Conservation (phyloP, 2,797 vertebrate genomes). For the Anniella stebbinsi region DNA sequence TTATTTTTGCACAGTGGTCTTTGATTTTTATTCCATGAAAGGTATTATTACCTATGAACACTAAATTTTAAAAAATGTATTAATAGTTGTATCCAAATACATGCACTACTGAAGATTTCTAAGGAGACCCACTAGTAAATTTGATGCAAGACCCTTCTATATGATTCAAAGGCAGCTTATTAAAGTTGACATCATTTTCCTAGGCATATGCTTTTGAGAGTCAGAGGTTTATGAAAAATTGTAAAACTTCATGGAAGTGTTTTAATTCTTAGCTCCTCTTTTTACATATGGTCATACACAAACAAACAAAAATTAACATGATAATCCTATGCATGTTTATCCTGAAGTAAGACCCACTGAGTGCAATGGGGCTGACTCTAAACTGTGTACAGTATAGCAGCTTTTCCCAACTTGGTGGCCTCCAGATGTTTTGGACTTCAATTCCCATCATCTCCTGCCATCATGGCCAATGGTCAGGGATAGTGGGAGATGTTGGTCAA, state of each 20-base stretch:
- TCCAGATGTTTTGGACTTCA: too few species aligned
- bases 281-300: not conserved
- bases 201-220: constrained; percentile 44
- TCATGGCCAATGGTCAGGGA: too few species aligned
- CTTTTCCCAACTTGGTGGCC: too few species aligned
- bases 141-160: not conserved
- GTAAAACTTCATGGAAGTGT: not conserved
- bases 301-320: not conserved
- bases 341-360: not conserved
- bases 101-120: constrained; percentile 36
- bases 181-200: constrained; percentile 28
- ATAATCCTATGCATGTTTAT: not conserved
- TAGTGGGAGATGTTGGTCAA: too few species aligned
- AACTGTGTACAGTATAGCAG: not conserved
- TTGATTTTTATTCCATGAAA: constrained; percentile 68
- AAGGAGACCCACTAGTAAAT: constrained; percentile 18
- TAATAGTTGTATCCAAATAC: constrained; percentile 33
- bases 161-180: constrained; percentile 19
- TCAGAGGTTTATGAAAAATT: not conserved
- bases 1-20: constrained; percentile 77
- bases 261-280: not conserved
- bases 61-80: constrained; percentile 25
- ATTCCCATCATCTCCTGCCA: too few species aligned
- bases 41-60: constrained; percentile 41
- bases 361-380: not conserved